Evolutionary conservation across 1,140 invertebrate genomes (phyloP), one percentile per base, ranked within the genome.

Genomic region (Pinna nobilis): DNA sequence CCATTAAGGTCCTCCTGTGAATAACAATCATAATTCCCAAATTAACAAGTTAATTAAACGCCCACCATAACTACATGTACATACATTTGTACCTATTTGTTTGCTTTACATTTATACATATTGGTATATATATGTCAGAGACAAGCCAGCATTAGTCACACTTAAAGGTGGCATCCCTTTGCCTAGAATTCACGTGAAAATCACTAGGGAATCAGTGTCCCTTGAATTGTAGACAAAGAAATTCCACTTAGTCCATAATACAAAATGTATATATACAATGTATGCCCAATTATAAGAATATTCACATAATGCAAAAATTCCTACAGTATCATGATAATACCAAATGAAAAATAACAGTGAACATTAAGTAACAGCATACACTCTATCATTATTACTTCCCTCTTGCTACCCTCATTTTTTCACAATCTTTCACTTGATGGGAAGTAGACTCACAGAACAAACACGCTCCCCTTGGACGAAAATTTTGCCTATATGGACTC

Each of bases 141-240:
- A n/a, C n/a, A n/a, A n/a, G n/a, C n/a, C n/a, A n/a, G n/a, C n/a
- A n/a, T n/a, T n/a, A n/a, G n/a, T n/a, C n/a, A n/a, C n/a, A n/a
- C n/a, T n/a, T n/a, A 59, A 57, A 69, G 53, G 39, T 59, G 25
- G 35, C 57, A 47, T 57, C 37, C 50, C 64, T 53, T 32, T 25
- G 15, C 51, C 66, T 57, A 57, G 51, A 69, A 60, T 68, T 32
- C 65, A 39, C 25, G 51, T 61, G 39, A 33, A 33, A 59, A 18
- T 55, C 66, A 69, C 55, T 59, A 69, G 53, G 66, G 66, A 3
- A 59, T 69, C 53, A 69, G 66, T 59, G 53, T 69, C 66, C 53
- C 66, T 60, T 32, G 37, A 60, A 47, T 32, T 69, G 23, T 47
- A n/a, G 37, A 47, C 41, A 28, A 59, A 60, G 37, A 37, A 57